Base-by-base conservation (phyloP, 1,140 invertebrate species). In the Archivesica marissinica region DNA sequence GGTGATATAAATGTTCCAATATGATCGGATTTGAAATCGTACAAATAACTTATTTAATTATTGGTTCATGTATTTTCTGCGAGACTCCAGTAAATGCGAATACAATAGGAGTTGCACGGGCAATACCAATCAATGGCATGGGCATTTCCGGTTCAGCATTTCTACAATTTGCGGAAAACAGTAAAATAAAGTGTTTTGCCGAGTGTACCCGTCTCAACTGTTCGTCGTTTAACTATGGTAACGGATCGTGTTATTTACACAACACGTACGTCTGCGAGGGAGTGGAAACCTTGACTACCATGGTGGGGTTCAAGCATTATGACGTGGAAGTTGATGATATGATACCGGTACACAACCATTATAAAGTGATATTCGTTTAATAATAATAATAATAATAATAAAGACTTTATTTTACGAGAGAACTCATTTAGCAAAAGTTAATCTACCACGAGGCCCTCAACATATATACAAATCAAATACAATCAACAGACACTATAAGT, bases 311-410 rank as follows among this genome's bases (percentile, higher is more conserved):
- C 25, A 39, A 39, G 30, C 54, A 80, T 52, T 80, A 80, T 33
- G 78, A 80, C 64, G 78, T 80, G 17, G 78, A 80, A 80, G 11
- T n/a, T 6, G 78, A 35, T 15, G 61, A 54, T 23, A 50, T 80
- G 59, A 54, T 80, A 52, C 59, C 23, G 44, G 78, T 80, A 66
- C 50, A 44, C 23, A 9, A 28, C 23, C n/a, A n/a, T n/a, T n/a
- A n/a, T n/a, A n/a, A n/a, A n/a, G n/a, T n/a, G n/a, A n/a, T n/a
- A n/a, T n/a, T n/a, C n/a, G n/a, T 38, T 23, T 23, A 7, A 9
- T 9, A 7, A n/a, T n/a, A 59, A 9, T 23, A 23, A 59, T 6
- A 23, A 6, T 9, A 23, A 9, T n/a, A 7, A 59, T 6, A 9
- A 59, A n/a, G 54, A 17, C 7, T 44, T 44, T 44, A 9, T 9